These are phyloP conservation scores for Gasterosteus aculeatus DNA, from an alignment of 2,113 vertebrate genomes.

Conservation along the genomic window DNA sequence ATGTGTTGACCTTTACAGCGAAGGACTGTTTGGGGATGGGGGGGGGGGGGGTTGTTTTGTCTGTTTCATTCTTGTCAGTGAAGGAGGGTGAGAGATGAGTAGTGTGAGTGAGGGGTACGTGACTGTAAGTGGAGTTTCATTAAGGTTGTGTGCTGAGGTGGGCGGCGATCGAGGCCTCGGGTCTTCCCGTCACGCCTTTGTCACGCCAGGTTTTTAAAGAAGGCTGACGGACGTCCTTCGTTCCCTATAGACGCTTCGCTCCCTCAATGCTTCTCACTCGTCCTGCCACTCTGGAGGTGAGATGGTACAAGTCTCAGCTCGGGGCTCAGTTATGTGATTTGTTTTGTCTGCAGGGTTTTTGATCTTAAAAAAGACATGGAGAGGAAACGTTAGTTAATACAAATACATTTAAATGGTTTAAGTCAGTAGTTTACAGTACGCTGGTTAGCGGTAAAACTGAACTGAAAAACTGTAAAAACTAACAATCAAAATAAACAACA, in stretches of 20 bases:
- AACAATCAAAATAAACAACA: not conserved
- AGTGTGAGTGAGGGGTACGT: slow-evolving; percentile 24
- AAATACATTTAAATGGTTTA: slow-evolving; percentile 5
- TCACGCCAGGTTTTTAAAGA: slow-evolving; percentile 1
- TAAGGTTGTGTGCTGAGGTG: slow-evolving; percentile 8
- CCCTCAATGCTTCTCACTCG: not conserved
- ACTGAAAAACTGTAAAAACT: not conserved
- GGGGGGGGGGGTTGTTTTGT: slow-evolving; percentile 40
- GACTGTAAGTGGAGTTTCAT: slow-evolving; percentile 35
- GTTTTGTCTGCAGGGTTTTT: not conserved
- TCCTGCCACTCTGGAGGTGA: not conserved
- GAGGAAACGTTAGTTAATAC: not conserved
- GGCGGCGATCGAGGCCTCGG: not conserved
- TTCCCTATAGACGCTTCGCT: not conserved
- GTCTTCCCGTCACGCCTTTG: not conserved
- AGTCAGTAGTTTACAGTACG: not conserved
- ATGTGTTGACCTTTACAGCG: slow-evolving; percentile 64
- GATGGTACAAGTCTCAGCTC: not conserved
- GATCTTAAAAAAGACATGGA: not conserved
- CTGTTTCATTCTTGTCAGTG: slow-evolving; percentile 46
- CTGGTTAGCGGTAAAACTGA: not conserved
- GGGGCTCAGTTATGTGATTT: not conserved
- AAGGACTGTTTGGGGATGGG: slow-evolving; percentile 50
- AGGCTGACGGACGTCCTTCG: not conserved
- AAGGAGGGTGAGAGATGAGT: slow-evolving; percentile 23